Percentiles rank a stretch among this genome's conserved stretches.
Conservation (phyloP, 2,113 vertebrate species). For the Ploceus nigricollis region DNA sequence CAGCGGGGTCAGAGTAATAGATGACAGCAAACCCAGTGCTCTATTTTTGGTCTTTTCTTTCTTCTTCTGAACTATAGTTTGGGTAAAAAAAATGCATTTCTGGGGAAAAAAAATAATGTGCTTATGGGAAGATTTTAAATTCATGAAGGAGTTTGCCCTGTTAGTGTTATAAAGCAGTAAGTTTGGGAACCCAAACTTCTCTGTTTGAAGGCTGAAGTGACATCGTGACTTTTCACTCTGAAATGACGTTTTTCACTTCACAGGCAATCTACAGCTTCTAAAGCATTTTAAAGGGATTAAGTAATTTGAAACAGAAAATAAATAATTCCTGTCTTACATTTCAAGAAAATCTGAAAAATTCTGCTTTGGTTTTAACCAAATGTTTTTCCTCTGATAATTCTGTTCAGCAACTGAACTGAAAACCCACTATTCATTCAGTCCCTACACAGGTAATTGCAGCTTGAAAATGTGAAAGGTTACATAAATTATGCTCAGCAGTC, state of each 20-base stretch:
- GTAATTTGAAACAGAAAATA: conserved; percentile 55
- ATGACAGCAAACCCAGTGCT: neutral
- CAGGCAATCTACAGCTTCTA: conserved; percentile 10
- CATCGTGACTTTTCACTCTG: neutral
- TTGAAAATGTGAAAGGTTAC: conserved; percentile 39
- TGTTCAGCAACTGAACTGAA: conserved; percentile 22
- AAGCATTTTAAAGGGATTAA: conserved; percentile 51
- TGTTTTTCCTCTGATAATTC: conserved; percentile 11
- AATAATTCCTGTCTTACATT: conserved; percentile 21
- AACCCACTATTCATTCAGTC: conserved; percentile 37
- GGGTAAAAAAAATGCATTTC: neutral
- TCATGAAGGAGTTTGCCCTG: neutral
- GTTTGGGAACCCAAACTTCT: neutral
- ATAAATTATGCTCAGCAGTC: conserved; percentile 43
- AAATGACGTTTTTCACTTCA: conserved; percentile 15
- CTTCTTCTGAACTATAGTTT: neutral
- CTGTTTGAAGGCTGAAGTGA: neutral
- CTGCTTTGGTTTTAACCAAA: conserved; percentile 27
- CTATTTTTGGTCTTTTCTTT: neutral
- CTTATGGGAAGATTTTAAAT: neutral
- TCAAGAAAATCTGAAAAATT: conserved; percentile 46
- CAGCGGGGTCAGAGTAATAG: neutral
- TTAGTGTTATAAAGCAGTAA: neutral
- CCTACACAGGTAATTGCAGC: conserved; percentile 23
- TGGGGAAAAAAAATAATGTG: neutral